Evolutionary conservation across 2,113 vertebrate genomes (phyloP).

Genomic region (Lamprologus sp.): DNA sequence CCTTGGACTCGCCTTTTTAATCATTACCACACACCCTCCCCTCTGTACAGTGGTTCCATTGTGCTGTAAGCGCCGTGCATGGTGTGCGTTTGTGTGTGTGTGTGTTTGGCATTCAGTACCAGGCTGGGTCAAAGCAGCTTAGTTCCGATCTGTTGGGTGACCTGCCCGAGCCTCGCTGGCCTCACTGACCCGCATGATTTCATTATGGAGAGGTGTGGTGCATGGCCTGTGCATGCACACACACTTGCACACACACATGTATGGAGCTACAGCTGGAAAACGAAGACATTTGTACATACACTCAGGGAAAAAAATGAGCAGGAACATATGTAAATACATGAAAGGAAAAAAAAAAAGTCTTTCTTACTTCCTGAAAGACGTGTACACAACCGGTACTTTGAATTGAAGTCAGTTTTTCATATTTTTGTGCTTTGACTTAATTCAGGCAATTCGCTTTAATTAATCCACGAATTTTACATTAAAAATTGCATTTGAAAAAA

Average conservation of each 20-base stretch:
- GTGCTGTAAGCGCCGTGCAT: conserved; percentile 22
- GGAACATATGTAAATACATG: not conserved
- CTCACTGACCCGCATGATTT: conserved; percentile 72
- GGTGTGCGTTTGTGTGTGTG: conserved; percentile 18
- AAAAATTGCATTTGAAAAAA: not conserved
- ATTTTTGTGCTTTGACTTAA: not conserved
- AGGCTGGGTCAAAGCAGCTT: conserved; percentile 73
- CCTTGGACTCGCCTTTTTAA: not conserved
- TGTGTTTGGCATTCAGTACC: conserved; percentile 57
- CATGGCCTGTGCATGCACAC: conserved; percentile 4
- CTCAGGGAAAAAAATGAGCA: not conserved
- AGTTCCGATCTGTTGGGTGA: conserved; percentile 71
- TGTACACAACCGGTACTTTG: not conserved
- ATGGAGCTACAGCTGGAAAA: not conserved
- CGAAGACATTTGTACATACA: not conserved
- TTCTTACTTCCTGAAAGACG: not conserved
- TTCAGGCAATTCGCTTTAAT: not conserved
- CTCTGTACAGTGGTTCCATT: conserved; percentile 40
- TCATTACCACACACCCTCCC: conserved; percentile 1
- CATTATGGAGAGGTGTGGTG: conserved; percentile 67
- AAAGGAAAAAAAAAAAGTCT: not conserved
- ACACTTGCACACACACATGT: not conserved
- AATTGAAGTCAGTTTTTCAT: not conserved
- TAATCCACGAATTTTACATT: not conserved
- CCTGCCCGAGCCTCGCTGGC: conserved; percentile 56